Evolutionary conservation across 2,113 vertebrate species (phyloP).

Genomic region (Muntiacus muntjak): DNA sequence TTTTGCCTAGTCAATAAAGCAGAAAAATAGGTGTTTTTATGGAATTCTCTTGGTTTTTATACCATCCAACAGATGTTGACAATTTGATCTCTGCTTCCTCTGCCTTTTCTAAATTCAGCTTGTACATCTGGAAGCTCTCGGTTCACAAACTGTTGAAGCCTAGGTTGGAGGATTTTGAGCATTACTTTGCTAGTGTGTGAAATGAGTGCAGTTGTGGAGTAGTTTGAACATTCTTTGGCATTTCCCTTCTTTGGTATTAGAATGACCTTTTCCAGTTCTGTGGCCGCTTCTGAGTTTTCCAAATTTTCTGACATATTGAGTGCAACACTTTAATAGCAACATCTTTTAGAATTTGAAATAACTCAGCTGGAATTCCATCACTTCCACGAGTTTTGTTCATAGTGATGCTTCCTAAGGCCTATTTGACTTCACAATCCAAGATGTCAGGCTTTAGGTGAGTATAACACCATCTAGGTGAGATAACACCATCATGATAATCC

Average conservation of each 20-base stretch:
- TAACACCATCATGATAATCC: neutral
- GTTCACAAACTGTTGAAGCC: neutral
- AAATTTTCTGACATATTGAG: neutral
- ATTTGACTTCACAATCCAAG: neutral
- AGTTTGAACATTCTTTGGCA: neutral
- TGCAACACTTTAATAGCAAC: neutral
- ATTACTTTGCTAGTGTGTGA: neutral
- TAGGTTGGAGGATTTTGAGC: neutral
- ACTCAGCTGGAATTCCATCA: neutral
- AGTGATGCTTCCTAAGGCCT: neutral
- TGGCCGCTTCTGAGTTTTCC: neutral
- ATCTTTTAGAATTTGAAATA: neutral
- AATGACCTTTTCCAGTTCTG: neutral
- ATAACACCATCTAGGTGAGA: neutral
- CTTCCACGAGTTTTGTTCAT: neutral
- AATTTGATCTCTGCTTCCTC: neutral
- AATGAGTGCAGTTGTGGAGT: neutral
- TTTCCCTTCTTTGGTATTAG: neutral
- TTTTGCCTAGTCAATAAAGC: neutral
- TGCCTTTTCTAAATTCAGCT: neutral
- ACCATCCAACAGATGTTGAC: neutral
- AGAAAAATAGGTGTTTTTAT: neutral
- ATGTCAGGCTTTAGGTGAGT: neutral
- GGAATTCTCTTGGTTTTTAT: neutral
- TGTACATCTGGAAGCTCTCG: neutral